Evolutionary conservation across 2,113 vertebrate genomes (phyloP), one percentile per base, ranked within the genome.

Genomic region (Dasypus novemcinctus): DNA sequence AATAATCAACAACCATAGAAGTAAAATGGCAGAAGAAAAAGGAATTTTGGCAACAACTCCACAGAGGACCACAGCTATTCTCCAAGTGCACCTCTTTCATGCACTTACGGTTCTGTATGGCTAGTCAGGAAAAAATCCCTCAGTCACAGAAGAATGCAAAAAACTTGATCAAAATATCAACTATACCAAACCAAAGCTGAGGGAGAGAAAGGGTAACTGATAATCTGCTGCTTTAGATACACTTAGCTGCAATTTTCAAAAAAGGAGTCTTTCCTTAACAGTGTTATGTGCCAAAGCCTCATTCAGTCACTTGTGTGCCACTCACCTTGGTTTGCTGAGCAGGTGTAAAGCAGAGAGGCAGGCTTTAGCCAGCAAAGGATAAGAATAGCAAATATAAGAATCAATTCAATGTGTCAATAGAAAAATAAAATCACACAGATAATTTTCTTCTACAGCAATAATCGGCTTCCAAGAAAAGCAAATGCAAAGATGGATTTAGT

Each of bases 1-100:
- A 99, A 99, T 99, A 99, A 99, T 99, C 99, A 99, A 99, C 99
- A 99, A 99, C 99, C 99, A 99, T 98, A 98, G 98, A 99, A 99
- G 98, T 98, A 98, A 99, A 98, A 99, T 99, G 98, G 98, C 97
- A 98, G 98, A 98, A 98, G 98, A 98, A 98, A 99, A 98, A 98
- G 98, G 98, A 98, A 98, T 98, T 98, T 98, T 99, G 98, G 98
- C 98, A 99, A 99, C 98, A 98, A 97, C 98, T 98, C 98, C 98
- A 97, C 96, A 97, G 98, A 99, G 98, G 98, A 97, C 97, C 79
- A 96, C 95, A 96, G 98, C 97, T 98, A 98, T 97, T 98, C 98
- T 98, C 98, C 94, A 97, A 97, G 97, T 96, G 98, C 90, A 97
- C 98, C 98, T 98, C 98, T 98, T 98, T 98, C 97, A 97, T 97